Base-by-base conservation (phyloP, 2,113 vertebrate species). In the Sterna hirundo region DNA sequence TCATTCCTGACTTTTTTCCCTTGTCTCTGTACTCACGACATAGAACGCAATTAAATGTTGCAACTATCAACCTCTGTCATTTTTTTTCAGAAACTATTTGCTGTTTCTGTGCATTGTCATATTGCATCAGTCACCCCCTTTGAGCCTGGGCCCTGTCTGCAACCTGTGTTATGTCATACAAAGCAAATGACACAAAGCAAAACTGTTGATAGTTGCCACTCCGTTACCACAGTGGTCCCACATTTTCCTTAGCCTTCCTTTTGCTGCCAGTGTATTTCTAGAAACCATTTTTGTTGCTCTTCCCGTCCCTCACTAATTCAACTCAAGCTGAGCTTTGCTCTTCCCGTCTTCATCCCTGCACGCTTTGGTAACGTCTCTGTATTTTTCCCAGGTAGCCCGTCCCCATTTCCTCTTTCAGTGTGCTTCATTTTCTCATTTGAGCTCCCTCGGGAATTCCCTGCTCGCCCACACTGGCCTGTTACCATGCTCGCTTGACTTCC, bases 51-150 rank as follows among this genome's bases (percentile, higher is more conserved):
- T 40, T 62, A 71, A 85, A 66, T 64, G 71, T 81, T 70, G 52
- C 65, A 93, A 86, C 54, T 60, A 57, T 70, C 7, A 76, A 30
- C n/a, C 60, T 71, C 47, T 21, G 14, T 57, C 8, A 5, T 44
- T 38, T 58, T 64, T 97, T 95, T 91, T 74, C 75, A 65, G 47
- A 80, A 95, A 70, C 66, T 94, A 93, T 93, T 96, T 97, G 64
- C 57, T 91, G 69, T 94, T 65, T 92, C 62, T 46, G 22, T 64
- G 69, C 66, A 79, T 79, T 88, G 23, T n/a, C 9, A 17, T 49
- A 32, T 30, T 51, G 51, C 18, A 19, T 51, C 34, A 72, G 29
- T 47, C 42, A 68, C 30, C 32, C 76, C 47, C 34, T 72, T 68
- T 66, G 29, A 85, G 68, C 52, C 36, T 71, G 18, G 27, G 9